Evolutionary conservation across 2,113 vertebrate genomes (phyloP).

Genomic region (Nematolebias whitei): DNA sequence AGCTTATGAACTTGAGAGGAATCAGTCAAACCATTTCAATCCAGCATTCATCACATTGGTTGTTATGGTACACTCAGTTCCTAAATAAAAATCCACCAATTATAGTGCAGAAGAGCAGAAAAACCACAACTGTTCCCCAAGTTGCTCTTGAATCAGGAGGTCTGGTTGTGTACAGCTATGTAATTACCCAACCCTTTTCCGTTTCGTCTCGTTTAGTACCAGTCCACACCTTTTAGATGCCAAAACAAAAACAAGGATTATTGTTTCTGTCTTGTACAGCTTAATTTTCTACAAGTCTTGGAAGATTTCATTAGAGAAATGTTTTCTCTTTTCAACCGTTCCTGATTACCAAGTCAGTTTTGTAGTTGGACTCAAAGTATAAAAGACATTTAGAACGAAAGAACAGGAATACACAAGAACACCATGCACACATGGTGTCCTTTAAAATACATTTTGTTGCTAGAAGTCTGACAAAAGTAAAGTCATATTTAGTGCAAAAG

Average conservation of each 20-base stretch:
- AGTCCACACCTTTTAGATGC: slow-evolving; percentile 33
- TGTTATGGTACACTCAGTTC: slow-evolving; percentile 43
- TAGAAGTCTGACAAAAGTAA: no score
- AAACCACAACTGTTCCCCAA: slow-evolving; percentile 41
- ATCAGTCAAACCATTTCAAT: slow-evolving; percentile 45
- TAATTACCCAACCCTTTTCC: slow-evolving; percentile 53
- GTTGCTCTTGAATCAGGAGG: slow-evolving; percentile 31
- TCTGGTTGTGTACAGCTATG: slow-evolving; percentile 37
- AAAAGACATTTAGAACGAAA: no score
- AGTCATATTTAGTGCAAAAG: no score
- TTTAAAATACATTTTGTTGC: no score
- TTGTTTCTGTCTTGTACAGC: slow-evolving; percentile 19
- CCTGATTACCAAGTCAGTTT: no score
- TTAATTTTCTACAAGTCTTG: no score
- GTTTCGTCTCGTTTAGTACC: slow-evolving; percentile 39
- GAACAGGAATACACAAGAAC: no score
- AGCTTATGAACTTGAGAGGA: slow-evolving; percentile 24
- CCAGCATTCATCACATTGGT: slow-evolving; percentile 26
- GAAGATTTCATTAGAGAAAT: not conserved
- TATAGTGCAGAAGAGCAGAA: slow-evolving; percentile 40
- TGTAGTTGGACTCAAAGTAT: no score
- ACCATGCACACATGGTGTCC: no score
- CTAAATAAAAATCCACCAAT: slow-evolving; percentile 55
- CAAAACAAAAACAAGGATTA: slow-evolving; percentile 32
- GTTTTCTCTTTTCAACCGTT: no score